Base-by-base conservation (phyloP, 1,140 invertebrate species). In the Eriosoma lanigerum region DNA sequence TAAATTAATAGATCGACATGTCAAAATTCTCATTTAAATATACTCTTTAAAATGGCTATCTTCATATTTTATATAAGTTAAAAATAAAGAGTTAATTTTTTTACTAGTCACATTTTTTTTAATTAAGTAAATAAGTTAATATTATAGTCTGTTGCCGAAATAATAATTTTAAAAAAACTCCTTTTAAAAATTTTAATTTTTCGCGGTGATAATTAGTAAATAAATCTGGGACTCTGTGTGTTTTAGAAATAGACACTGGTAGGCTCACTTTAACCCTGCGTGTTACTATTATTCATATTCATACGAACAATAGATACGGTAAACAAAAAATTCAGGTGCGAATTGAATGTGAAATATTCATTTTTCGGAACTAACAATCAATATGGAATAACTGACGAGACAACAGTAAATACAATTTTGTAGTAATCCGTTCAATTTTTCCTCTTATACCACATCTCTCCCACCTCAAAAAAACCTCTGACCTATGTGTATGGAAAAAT, bases 401-500 rank as follows among this genome's bases (percentile, higher is more conserved):
- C 29, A 13, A 58, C 29, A 56, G 72, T 56, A 44, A 58, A 76
- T 19, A 56, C 21, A 58, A 76, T 56, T 38, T 76, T 76, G 32
- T 32, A 15, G 32, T 12, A 4, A 38, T 38, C 19, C n/a, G 13
- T 66, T 21, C 62, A 44, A 44, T 56, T n/a, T n/a, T n/a, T n/a
- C n/a, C n/a, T n/a, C n/a, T n/a, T n/a, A n/a, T n/a, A n/a, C n/a
- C 29, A 21, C 13, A 44, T 58, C 24, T 38, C 38, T 56, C 10
- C 32, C 4, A n/a, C n/a, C n/a, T n/a, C n/a, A 1, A 46, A 68
- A 68, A 62, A 75, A 38, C 10, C 52, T 38, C 29, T 12, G 13
- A 76, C 32, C 32, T 24, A 48, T 13, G 54, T 76, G 32, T 38
- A 76, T 19, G 21, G 44, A 56, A 76, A 58, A 17, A 56, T 76